Evolutionary conservation across 2,888 invertebrate genomes (phyloP).

Genomic region (Macrosiphum euphorbiae): DNA sequence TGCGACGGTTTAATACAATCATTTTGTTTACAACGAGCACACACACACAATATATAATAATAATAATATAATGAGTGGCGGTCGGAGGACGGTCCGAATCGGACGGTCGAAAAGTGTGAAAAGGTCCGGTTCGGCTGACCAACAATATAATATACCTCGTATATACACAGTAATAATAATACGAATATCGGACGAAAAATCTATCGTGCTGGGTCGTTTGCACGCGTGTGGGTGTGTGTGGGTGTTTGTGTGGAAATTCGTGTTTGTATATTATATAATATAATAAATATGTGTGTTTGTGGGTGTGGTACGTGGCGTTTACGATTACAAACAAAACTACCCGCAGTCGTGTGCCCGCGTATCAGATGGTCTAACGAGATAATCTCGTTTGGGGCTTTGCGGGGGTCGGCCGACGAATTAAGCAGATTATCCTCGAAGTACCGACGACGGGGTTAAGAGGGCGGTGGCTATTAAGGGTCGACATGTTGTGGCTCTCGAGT

Average conservation of each 20-base stretch:
- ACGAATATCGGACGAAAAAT: constrained; percentile 8
- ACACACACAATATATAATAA: not conserved
- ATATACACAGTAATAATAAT: not conserved
- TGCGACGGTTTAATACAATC: not conserved
- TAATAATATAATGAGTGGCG: not conserved
- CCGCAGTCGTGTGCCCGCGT: constrained; percentile 3
- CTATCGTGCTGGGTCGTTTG: constrained; percentile 14
- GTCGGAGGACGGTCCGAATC: constrained; percentile 11
- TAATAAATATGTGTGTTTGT: not conserved
- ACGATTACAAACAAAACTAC: not conserved
- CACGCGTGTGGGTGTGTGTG: not conserved
- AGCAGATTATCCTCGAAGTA: constrained; percentile 51
- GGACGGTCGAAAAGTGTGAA: constrained; percentile 17
- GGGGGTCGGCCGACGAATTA: constrained; percentile 61
- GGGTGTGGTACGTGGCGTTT: constrained; percentile 5
- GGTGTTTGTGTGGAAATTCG: not conserved
- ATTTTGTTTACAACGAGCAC: not conserved
- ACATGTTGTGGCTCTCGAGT: constrained; percentile 46
- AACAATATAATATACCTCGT: not conserved
- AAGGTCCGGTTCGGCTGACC: constrained; percentile 4
- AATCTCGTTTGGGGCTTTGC: constrained; percentile 59
- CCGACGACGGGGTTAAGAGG: constrained; percentile 47
- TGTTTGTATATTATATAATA: too few relatives aligned
- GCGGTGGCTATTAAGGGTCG: constrained; percentile 57
- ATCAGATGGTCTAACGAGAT: constrained; percentile 62